These are phyloP conservation scores for Rachycentron canadum DNA, from an alignment of 2,797 vertebrate genomes.

Conservation along the genomic window DNA sequence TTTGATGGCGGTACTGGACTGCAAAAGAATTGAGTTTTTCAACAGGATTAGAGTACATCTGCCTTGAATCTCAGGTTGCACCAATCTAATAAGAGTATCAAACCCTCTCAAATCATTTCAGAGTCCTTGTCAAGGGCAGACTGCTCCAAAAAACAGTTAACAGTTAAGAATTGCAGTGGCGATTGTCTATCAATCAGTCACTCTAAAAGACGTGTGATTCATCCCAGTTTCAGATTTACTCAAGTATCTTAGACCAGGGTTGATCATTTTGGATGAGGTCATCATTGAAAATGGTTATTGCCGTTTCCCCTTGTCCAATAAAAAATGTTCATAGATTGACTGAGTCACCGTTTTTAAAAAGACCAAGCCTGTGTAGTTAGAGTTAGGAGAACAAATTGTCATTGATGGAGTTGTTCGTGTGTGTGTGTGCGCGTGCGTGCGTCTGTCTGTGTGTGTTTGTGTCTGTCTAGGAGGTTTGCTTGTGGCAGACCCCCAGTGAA, in stretches of 20 bases:
- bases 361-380: not conserved
- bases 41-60: constrained; percentile 37
- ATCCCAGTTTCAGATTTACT: constrained; percentile 53
- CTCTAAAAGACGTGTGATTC: constrained; percentile 32
- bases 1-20: constrained; percentile 18
- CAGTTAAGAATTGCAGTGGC: not conserved
- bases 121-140: constrained; percentile 27
- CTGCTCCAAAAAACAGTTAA: not conserved
- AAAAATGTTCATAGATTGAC: constrained; percentile 24
- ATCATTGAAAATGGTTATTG: constrained; percentile 13
- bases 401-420: constrained; percentile 15
- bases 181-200: constrained; percentile 57
- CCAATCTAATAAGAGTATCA: not conserved
- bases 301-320: constrained; percentile 25
- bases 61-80: not conserved
- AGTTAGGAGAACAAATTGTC: constrained; percentile 6
- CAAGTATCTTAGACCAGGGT: constrained; percentile 44
- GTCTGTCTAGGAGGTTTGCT: constrained; percentile 46
- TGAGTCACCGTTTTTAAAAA: constrained; percentile 30
- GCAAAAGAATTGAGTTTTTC: constrained; percentile 28
- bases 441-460: too few relatives aligned
- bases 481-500: constrained; percentile 69
- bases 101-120: not conserved
- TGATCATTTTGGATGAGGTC: constrained; percentile 58
- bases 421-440: too few relatives aligned